phyloP scores from a whole-genome alignment of 2,797 vertebrate species.

The Pelobates cultripes region DNA sequence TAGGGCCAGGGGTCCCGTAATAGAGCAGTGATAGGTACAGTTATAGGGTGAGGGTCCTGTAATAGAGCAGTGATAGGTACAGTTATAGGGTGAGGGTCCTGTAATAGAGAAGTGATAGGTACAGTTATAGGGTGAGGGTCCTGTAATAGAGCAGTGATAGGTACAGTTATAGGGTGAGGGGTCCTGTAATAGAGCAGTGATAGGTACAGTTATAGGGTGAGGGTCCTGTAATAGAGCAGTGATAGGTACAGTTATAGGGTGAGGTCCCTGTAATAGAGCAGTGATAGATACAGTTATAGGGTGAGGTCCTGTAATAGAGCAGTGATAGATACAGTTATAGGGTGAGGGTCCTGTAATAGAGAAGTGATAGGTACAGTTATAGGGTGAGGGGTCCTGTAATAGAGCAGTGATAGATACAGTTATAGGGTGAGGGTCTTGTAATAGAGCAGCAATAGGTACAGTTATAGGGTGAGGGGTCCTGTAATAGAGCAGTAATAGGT shows the following conservation, averaged over 20 bases:
- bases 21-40: not conserved
- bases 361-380: not conserved
- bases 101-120: not conserved
- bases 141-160: not conserved
- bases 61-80: not conserved
- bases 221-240: not conserved
- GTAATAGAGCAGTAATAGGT: too few relatives aligned
- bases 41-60: not conserved
- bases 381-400: not conserved
- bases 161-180: not conserved
- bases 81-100: not conserved
- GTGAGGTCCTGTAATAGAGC: not conserved
- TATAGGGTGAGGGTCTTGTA: not conserved
- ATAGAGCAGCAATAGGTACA: not conserved
- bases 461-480: not conserved
- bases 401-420: not conserved
- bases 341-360: not conserved
- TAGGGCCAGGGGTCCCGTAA: not conserved
- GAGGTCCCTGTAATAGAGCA: not conserved
- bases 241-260: too few relatives aligned
- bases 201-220: not conserved
- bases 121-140: not conserved
- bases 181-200: not conserved
- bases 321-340: not conserved
- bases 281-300: not conserved